These are phyloP conservation scores for Perca schrenkii DNA, from an alignment of 2,113 vertebrate species.

Conservation along the genomic window DNA sequence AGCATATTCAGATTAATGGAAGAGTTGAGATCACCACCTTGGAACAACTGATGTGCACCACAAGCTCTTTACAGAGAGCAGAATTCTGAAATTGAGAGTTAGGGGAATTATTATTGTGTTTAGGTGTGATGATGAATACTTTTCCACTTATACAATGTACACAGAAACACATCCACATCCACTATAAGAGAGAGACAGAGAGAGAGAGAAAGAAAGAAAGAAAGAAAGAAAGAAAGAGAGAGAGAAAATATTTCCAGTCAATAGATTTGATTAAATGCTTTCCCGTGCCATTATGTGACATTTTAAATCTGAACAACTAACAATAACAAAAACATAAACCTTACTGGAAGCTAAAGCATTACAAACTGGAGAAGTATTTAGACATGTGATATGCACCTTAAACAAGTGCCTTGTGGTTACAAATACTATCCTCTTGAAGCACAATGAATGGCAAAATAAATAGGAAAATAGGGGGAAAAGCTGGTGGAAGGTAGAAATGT, in stretches of 20 bases:
- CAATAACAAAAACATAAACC: background rate
- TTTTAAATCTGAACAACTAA: background rate
- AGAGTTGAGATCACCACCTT: background rate
- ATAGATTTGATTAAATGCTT: background rate
- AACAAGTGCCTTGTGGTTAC: background rate
- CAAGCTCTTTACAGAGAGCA: background rate
- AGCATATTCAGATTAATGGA: background rate
- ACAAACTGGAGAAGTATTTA: background rate
- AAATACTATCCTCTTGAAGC: background rate
- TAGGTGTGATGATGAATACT: background rate
- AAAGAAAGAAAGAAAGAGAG: no score
- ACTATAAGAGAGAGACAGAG: background rate
- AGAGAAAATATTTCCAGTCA: background rate
- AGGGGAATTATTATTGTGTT: background rate
- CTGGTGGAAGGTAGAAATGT: background rate
- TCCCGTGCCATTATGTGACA: background rate
- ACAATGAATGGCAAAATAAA: background rate
- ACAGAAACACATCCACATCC: conserved; percentile 11
- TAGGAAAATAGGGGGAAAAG: background rate
- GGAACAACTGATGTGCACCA: background rate
- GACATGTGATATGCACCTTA: background rate
- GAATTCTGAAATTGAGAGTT: background rate
- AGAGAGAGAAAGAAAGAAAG: no score
- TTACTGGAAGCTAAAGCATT: conserved; percentile 6
- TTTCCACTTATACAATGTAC: background rate